A percentile compares a stretch with the other conserved stretches of the same genome.
Evolutionary conservation across 2,888 invertebrate genomes (phyloP).

Genomic region (Mystacides longicornis): DNA sequence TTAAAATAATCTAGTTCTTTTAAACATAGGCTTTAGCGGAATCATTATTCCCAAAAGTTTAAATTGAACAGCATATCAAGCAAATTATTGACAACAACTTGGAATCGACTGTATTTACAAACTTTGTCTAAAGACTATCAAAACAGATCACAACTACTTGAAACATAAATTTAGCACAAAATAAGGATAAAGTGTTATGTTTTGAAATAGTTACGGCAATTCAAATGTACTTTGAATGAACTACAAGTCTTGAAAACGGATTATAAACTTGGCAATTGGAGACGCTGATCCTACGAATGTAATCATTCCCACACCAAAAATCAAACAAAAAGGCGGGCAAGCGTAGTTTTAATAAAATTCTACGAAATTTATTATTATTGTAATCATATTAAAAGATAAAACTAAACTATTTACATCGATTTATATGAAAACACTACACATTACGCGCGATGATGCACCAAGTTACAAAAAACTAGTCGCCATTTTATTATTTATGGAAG

Average conservation of each 20-base stretch:
- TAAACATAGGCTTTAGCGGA: background rate
- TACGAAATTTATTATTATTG: slow-evolving; percentile 10
- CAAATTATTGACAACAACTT: background rate
- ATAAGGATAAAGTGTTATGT: background rate
- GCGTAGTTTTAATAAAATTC: slow-evolving; percentile 17
- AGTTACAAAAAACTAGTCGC: slow-evolving; percentile 38
- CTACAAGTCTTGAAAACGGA: too few relatives aligned
- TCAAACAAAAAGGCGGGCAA: slow-evolving; percentile 11
- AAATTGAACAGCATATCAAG: background rate
- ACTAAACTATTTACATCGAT: background rate
- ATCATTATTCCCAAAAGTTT: background rate
- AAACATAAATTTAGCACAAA: background rate
- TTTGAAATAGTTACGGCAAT: too few relatives aligned
- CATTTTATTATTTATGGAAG: slow-evolving; percentile 50
- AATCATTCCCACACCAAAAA: slow-evolving; percentile 12
- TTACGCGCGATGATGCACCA: slow-evolving; percentile 20
- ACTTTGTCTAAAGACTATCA: background rate
- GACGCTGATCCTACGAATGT: slow-evolving; percentile 20
- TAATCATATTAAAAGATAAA: background rate
- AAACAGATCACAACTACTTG: background rate
- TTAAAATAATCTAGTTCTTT: slow-evolving; percentile 2
- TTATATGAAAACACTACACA: slow-evolving; percentile 18
- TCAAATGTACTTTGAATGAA: background rate
- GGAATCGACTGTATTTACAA: background rate
- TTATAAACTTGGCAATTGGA: background rate